Conservation (phyloP, 2,888 invertebrate genomes). For the Ischnura elegans region DNA sequence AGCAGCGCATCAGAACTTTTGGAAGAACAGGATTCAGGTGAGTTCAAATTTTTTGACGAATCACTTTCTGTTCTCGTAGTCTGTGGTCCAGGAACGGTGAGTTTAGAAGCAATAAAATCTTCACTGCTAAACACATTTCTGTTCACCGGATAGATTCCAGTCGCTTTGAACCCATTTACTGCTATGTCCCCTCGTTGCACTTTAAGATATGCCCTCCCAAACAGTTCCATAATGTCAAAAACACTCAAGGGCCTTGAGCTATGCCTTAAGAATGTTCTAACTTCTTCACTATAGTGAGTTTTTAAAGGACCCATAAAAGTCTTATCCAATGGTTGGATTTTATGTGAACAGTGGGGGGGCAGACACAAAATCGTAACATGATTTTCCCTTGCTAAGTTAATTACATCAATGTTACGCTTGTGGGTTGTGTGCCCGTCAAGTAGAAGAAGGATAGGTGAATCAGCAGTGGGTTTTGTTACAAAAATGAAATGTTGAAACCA, state of each 20-base stretch:
- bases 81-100: no score
- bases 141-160: no score
- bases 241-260: neutral
- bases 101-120: no score
- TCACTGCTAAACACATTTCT: no score
- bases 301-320: neutral
- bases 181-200: neutral
- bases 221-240: conserved; percentile 27
- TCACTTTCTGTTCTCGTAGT: no score
- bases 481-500: conserved; percentile 47
- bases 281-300: neutral
- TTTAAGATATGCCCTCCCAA: conserved; percentile 1
- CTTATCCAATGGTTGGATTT: neutral
- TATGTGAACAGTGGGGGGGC: conserved; percentile 22
- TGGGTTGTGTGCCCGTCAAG: conserved; percentile 63
- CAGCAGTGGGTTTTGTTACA: conserved; percentile 29
- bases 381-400: neutral
- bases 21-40: no score
- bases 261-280: neutral
- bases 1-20: no score
- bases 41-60: no score
- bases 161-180: neutral
- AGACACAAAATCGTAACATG: neutral
- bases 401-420: conserved; percentile 42
- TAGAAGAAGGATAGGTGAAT: conserved; percentile 36